Percentiles rank a stretch among this genome's conserved stretches.
phyloP scores from a whole-genome alignment of 2,797 vertebrate genomes.

The Macrochelys suwanniensis region DNA sequence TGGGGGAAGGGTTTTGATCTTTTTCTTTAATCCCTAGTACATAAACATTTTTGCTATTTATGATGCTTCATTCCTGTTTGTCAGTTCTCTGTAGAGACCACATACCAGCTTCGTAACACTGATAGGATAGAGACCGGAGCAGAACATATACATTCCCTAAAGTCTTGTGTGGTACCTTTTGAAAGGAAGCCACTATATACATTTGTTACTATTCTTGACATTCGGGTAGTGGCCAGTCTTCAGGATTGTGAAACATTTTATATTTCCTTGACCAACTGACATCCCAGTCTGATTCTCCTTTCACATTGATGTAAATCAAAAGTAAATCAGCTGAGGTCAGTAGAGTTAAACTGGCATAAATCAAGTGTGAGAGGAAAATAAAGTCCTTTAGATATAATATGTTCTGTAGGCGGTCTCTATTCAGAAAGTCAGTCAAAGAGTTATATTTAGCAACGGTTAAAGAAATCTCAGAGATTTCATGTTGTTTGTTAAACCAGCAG shows the following conservation, averaged over 20 bases:
- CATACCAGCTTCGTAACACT: background rate
- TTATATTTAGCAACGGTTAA: background rate
- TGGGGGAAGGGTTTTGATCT: background rate
- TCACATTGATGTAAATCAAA: background rate
- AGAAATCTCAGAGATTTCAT: background rate
- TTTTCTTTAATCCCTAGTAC: background rate
- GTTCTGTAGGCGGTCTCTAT: background rate
- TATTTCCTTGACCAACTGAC: background rate
- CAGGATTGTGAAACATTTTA: background rate
- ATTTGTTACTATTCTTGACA: background rate
- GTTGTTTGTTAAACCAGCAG: background rate
- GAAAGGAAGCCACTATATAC: background rate
- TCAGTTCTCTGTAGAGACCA: background rate
- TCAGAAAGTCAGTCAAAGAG: background rate
- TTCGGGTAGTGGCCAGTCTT: background rate
- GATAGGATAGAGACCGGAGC: background rate
- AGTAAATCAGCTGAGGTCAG: background rate
- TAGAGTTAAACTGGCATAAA: background rate
- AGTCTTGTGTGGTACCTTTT: background rate
- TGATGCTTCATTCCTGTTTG: background rate
- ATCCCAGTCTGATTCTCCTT: background rate
- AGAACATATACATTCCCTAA: background rate
- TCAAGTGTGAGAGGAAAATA: fast-evolving
- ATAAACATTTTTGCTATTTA: background rate
- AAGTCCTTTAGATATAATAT: fast-evolving